A percentile compares a stretch with the other conserved stretches of the same genome.
Conservation (phyloP, 1,140 invertebrate genomes). For the Drosophila bifasciata region DNA sequence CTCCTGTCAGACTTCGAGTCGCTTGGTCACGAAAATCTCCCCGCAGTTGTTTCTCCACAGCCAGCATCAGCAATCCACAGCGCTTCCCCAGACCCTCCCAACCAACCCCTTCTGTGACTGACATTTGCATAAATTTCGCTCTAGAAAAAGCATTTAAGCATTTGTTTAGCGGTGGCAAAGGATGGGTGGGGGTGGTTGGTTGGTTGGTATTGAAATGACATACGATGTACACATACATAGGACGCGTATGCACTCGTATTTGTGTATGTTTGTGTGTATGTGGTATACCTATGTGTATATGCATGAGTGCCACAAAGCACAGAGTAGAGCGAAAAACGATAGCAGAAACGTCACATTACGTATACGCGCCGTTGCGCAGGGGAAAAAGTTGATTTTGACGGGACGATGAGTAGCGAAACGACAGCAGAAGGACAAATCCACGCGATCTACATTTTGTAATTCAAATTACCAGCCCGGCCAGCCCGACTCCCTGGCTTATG, state of each 20-base stretch:
- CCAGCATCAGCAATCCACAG: neutral
- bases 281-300: too few species aligned
- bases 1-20: conserved; percentile 15
- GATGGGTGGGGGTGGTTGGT: neutral
- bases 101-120: conserved; percentile 35
- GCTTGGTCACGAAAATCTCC: conserved; percentile 14
- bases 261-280: conserved; percentile 31
- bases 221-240: conserved; percentile 49
- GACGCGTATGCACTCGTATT: conserved; percentile 11
- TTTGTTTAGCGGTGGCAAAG: conserved; percentile 23
- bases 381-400: conserved; percentile 34
- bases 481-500: conserved; percentile 43
- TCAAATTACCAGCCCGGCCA: conserved; percentile 41
- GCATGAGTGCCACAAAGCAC: conserved; percentile 53
- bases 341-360: conserved; percentile 44
- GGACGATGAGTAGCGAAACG: neutral
- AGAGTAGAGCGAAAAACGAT: conserved; percentile 49
- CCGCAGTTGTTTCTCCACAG: neutral
- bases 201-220: conserved; percentile 56
- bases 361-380: conserved; percentile 74
- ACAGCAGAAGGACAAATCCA: conserved; percentile 39
- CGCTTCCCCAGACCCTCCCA: neutral
- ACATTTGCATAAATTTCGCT: conserved; percentile 55
- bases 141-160: conserved; percentile 60
- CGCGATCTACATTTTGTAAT: conserved; percentile 71